These are phyloP conservation scores for Bombus confusus DNA, from an alignment of 1,140 invertebrate species.

Conservation along the genomic window DNA sequence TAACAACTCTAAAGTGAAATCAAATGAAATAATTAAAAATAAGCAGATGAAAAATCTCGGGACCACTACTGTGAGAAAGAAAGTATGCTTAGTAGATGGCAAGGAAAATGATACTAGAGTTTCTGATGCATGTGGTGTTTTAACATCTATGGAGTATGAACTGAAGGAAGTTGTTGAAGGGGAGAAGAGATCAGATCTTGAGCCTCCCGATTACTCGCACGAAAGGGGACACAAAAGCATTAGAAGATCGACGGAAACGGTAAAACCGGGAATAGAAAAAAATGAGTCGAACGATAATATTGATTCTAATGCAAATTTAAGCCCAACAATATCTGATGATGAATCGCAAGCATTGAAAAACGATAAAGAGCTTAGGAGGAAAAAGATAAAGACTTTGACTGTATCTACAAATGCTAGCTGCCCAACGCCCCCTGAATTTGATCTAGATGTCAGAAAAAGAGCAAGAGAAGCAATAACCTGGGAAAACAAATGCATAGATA, in stretches of 20 bases:
- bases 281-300: neutral
- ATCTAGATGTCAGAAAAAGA: neutral
- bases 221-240: neutral
- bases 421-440: neutral
- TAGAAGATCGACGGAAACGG: neutral
- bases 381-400: neutral
- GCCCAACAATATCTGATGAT: neutral
- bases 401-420: neutral
- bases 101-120: constrained; percentile 10
- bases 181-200: constrained; percentile 29
- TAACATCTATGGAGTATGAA: constrained; percentile 51
- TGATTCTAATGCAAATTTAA: neutral
- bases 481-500: neutral
- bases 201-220: neutral
- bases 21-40: neutral
- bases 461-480: neutral
- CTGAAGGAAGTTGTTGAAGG: constrained; percentile 1
- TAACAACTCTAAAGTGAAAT: constrained; percentile 9
- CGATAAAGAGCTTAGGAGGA: neutral
- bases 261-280: neutral
- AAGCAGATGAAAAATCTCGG: neutral
- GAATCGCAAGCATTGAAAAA: neutral
- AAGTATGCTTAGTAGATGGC: constrained; percentile 1
- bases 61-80: neutral
- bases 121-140: constrained; percentile 9